Base-by-base conservation (phyloP, 2,797 vertebrate genomes). In the Sitta carolinensis region DNA sequence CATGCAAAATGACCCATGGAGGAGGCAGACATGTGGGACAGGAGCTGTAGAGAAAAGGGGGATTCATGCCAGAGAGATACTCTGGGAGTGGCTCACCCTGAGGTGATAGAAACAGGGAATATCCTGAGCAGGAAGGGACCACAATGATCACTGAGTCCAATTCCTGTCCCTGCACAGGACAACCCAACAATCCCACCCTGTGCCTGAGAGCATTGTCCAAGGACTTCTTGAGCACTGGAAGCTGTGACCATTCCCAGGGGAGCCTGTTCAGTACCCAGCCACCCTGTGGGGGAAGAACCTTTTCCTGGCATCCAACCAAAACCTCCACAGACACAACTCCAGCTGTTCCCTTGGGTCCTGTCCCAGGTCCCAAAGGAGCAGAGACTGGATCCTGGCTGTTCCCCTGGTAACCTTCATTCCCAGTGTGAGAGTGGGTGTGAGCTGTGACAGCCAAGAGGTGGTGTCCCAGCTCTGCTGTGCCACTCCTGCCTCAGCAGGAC, bases 201-300 rank as follows among this genome's bases (percentile, higher is more conserved):
- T 23, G 10, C 38, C 45, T 47, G 12, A 51, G 17, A 52, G 29
- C 4, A 3, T 10, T 47, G 18, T 45, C 58, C 38, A 40, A 58
- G 77, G 1, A 0, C 4, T 47, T 45, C 43, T 16, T 2, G 58
- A 51, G 29, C 38, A 45, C 64, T 77, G 51, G 29, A 38, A 64
- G 38, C 38, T 0, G 0, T 26, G 2, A 2, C 38, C 10, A 14
- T 50, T 70, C 79, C 51, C 51, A 38, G 43, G 19, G 27, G 57
- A 58, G 9, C n/a, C 58, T 64, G 43, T 1, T 19, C 45, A 27
- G 51, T 70, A 58, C 25, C 57, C 0, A 0, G 7, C 7, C 64
- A 52, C 21, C 20, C 43, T 64, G 43, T 30, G 38, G 14, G 23
- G 18, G 12, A 43, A 57, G 27, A 76, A 70, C 14, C 8, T 76